Base-by-base conservation (phyloP, 2,113 vertebrate species). In the Syngnathus scovelli region DNA sequence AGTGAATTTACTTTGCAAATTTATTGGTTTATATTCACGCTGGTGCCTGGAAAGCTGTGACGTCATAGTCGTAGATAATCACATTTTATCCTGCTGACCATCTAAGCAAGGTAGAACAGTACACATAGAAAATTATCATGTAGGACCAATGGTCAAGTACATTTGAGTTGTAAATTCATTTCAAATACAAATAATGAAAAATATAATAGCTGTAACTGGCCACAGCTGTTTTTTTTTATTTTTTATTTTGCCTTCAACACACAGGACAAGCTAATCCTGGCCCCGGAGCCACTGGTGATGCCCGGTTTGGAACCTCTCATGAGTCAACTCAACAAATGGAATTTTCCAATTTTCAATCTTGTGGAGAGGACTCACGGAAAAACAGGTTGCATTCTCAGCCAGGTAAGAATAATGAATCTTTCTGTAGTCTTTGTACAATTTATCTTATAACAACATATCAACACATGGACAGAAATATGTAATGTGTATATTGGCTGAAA, bases 261-360 rank as follows among this genome's bases (percentile, higher is more conserved):
- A 44, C 77, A 98, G 95, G 93, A 96, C 61, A 94, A 94, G 59
- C 89, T 93, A 3, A 38, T 92, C 75, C 80, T 93, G 76, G 93
- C 92, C 49, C 89, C 85, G 0, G 94, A 97, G 72, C 91, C 93
- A 64, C 84, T 94, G 66, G 81, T 94, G 75, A 93, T 94, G 91
- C 89, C 92, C 44, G 93, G 89, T 19, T 84, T 97, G 85, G 95
- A 96, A 69, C 87, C 91, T 11, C 77, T 96, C 66, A 93, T 96
- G 92, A 90, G 89, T 70, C 93, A 98, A 67, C 84, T 98, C 69
- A 94, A 94, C 91, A 96, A 88, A 58, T 99, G 97, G 97, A 99
- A 98, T 87, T 99, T 99, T 79, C 97, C 97, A 12, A 95, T 99
- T 89, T 99, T 99, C 83, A 93, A 91, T 83, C 90, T 99, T 71